Percentiles rank a stretch among this genome's conserved stretches.
Evolutionary conservation across 2,797 vertebrate species (phyloP).

Genomic region (Pitangus sulphuratus): DNA sequence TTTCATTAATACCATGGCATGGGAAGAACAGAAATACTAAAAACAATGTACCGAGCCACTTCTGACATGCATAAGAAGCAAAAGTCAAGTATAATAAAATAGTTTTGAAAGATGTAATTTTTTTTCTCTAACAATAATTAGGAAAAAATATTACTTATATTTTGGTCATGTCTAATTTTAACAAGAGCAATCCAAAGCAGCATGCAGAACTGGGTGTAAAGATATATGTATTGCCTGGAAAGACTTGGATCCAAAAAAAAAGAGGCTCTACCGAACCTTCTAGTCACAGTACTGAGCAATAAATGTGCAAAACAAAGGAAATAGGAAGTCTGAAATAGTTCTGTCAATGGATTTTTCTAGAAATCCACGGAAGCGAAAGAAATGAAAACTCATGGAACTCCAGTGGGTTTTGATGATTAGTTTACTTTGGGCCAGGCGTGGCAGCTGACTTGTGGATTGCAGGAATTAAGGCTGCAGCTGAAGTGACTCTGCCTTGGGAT

Average conservation of each 20-base stretch:
- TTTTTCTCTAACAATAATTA: not conserved
- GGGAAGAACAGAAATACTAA: conserved; percentile 12
- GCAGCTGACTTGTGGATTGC: not conserved
- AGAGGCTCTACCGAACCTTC: not conserved
- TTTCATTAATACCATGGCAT: not conserved
- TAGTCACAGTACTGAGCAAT: not conserved
- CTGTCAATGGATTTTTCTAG: not conserved
- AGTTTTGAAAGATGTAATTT: not conserved
- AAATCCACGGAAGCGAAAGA: not conserved
- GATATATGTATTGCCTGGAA: not conserved
- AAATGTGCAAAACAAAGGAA: not conserved
- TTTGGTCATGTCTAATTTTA: not conserved
- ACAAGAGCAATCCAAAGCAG: not conserved
- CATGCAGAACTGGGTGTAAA: not conserved
- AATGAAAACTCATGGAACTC: not conserved
- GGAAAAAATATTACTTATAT: not conserved
- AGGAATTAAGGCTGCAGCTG: not conserved
- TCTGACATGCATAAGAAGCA: not conserved
- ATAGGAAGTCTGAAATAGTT: not conserved
- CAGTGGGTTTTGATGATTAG: not conserved
- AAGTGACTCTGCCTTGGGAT: not conserved
- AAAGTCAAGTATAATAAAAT: not conserved
- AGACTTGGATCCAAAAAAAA: not conserved
- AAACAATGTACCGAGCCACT: not conserved
- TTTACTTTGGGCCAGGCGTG: not conserved